Percentiles rank a stretch among this genome's conserved stretches.
These are phyloP conservation scores for Hemicentrotus pulcherrimus DNA, from an alignment of 35 echinoderm and acorn worm species.

Conservation along the genomic window DNA sequence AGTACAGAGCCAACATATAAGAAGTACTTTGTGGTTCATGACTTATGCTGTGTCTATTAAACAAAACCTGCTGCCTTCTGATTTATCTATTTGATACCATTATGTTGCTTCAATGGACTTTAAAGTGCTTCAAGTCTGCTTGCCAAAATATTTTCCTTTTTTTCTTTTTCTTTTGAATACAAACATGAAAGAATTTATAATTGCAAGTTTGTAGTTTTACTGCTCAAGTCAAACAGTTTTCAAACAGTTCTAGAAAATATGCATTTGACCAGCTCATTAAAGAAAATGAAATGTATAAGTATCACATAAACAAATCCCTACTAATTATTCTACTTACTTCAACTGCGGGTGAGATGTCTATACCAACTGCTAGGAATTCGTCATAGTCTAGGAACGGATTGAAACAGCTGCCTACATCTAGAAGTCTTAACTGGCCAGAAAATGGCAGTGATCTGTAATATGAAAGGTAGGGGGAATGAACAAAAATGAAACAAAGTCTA, in stretches of 20 bases:
- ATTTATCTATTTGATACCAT: neutral
- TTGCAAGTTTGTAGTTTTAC: neutral
- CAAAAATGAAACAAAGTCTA: neutral
- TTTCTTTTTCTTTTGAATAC: too few relatives aligned
- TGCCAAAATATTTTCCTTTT: too few relatives aligned
- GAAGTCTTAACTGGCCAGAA: conserved; percentile 82
- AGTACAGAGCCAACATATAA: neutral
- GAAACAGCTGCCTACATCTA: conserved; percentile 98
- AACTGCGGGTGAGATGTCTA: conserved; percentile 98
- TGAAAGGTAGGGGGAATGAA: neutral
- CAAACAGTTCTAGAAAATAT: neutral
- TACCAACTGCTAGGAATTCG: conserved; percentile 92
- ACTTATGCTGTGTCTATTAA: neutral
- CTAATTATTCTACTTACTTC: conserved; percentile 60
- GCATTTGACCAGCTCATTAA: neutral
- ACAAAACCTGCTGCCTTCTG: neutral
- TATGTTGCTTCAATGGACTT: neutral
- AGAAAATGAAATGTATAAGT: too few relatives aligned
- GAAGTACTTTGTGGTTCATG: neutral
- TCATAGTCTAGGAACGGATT: conserved; percentile 92
- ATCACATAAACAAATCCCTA: neutral
- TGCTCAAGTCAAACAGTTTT: neutral
- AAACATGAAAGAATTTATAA: neutral
- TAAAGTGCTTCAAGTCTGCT: neutral
- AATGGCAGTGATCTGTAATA: conserved; percentile 85